Evolutionary conservation across 2,888 invertebrate species (phyloP).

Genomic region (Tetragonula carbonaria): DNA sequence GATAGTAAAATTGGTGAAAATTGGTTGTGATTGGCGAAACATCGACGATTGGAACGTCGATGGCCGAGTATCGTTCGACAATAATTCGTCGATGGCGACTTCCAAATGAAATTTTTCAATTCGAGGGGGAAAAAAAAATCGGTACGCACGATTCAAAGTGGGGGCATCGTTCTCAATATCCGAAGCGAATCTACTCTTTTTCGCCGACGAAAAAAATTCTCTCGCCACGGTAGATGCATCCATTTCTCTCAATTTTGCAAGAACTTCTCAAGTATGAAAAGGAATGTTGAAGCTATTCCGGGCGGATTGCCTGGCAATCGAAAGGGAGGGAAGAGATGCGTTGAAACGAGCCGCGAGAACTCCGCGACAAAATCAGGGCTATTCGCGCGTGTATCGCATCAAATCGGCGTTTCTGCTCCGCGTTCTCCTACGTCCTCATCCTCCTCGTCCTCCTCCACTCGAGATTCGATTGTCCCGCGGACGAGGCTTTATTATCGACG

Average conservation of each 20-base stretch:
- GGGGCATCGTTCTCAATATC: not conserved
- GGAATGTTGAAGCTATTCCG: not conserved
- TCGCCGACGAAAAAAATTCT: no score
- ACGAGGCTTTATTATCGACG: conserved; percentile 61
- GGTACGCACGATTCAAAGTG: not conserved
- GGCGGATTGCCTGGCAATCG: conserved; percentile 1
- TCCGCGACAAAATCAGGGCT: conserved; percentile 35
- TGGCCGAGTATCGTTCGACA: not conserved
- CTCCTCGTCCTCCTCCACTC: not conserved
- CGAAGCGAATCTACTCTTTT: not conserved
- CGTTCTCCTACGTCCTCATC: not conserved
- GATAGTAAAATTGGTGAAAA: not conserved
- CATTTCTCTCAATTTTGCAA: not conserved
- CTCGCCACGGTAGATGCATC: not conserved
- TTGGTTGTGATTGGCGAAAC: not conserved
- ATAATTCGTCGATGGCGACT: not conserved
- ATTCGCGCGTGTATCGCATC: conserved; percentile 5
- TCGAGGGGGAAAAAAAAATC: not conserved
- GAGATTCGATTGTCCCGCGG: conserved; percentile 45
- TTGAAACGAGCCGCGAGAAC: conserved; percentile 15
- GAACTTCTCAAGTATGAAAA: not conserved
- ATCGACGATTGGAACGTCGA: not conserved
- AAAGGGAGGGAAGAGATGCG: not conserved
- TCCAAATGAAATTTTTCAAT: not conserved
- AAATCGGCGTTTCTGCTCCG: conserved; percentile 1